phyloP scores from a whole-genome alignment of 2,113 vertebrate genomes.

The Cnemophilus loriae region DNA sequence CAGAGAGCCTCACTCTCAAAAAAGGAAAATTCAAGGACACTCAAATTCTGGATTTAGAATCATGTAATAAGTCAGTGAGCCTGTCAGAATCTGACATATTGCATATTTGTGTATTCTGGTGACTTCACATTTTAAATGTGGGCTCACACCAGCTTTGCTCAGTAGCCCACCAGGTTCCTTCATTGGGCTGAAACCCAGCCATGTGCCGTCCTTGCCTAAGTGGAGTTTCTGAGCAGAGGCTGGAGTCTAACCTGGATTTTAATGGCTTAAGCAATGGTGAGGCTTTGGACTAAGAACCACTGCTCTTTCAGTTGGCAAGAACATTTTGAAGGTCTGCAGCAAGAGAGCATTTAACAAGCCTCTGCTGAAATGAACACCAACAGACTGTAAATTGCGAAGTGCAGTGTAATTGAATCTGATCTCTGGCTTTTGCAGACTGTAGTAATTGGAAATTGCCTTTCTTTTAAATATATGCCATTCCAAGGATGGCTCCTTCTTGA shows the following conservation, averaged over 20 bases:
- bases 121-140: not conserved
- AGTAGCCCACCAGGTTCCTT: not conserved
- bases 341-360: conserved; percentile 21
- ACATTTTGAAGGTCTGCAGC: conserved; percentile 10
- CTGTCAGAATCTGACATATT: not conserved
- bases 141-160: not conserved
- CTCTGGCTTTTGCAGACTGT: conserved; percentile 29
- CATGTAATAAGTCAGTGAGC: not conserved
- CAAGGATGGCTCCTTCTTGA: not conserved
- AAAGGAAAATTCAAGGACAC: not conserved
- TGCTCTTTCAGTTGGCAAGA: conserved; percentile 2
- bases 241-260: not conserved
- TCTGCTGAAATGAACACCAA: conserved; percentile 37
- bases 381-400: conserved; percentile 41
- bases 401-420: conserved; percentile 56
- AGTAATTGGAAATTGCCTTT: conserved; percentile 40
- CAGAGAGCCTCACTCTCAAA: not conserved
- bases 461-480: not conserved
- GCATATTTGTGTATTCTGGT: not conserved
- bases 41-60: not conserved
- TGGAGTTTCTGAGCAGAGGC: not conserved
- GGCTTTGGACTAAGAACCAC: not conserved
- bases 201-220: not conserved
- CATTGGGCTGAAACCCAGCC: not conserved
- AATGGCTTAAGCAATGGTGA: not conserved